Evolutionary conservation across 2,888 invertebrate genomes (phyloP), one percentile per base, ranked within the genome.

Genomic region (Drosophila pseudotakahashii): DNA sequence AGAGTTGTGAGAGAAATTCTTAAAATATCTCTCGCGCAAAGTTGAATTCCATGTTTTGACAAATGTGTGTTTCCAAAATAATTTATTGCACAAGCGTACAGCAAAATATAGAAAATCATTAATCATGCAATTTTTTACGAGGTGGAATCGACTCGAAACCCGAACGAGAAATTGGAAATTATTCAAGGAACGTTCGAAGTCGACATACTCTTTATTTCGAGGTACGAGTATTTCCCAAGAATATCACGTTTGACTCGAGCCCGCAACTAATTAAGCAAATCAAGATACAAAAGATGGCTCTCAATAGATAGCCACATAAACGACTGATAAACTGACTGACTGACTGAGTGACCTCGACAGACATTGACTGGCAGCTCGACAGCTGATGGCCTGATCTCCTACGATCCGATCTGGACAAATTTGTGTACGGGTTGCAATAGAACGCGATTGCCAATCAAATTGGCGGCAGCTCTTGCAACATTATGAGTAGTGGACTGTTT

Each of bases 181-280:
- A 57, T 69, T 57, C 66, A 16, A 2, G 39, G 16, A 45, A 45
- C 66, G 58, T 66, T 32, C 70, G 30, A 45, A 37, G 45, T 47
- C 30, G 19, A 10, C 13, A 26, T 14, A 30, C 14, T 53, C 14
- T 30, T 23, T 23, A 26, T 30, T 23, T 11, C 11, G 10, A 47
- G 34, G 26, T 26, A 34, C 14, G 4, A 13, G 36, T 6, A 11
- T 42, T 39, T 48, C 23, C 14, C n/a, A 19, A 16, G 41, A 34
- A 44, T 50, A 32, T 42, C 67, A 57, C 59, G 47, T 58, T 70
- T 32, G 44, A 72, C 45, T 71, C 68, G 73, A 41, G 58, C 71
- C 34, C 60, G 69, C 58, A 58, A 71, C 70, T 83, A 88, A 83
- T 83, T 83, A 83, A 77, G 87, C 84, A 86, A 87, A 88, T 88